Evolutionary conservation across 2,113 vertebrate genomes (phyloP).

Genomic region (Atherinomorus stipes): DNA sequence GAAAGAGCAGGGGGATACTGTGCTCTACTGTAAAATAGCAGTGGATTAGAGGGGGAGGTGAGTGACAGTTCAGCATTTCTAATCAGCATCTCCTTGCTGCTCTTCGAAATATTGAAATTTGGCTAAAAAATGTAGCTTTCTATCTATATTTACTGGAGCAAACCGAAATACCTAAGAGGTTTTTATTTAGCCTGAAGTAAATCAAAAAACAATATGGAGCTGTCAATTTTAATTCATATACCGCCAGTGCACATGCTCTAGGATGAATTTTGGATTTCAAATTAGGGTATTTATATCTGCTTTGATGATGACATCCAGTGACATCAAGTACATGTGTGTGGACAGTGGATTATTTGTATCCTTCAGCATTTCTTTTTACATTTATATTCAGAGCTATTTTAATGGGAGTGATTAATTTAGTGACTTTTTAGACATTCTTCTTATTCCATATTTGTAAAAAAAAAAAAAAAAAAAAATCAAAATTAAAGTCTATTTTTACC

Average conservation of each 20-base stretch:
- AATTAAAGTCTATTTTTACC: slow-evolving; percentile 37
- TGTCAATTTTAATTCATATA: slow-evolving; percentile 25
- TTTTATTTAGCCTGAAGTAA: slow-evolving; percentile 10
- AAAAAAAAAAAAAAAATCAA: slow-evolving; percentile 13
- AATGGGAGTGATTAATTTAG: neutral
- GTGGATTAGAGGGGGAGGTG: slow-evolving; percentile 23
- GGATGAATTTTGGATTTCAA: neutral
- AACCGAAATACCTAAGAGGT: slow-evolving; percentile 1
- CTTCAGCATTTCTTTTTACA: neutral
- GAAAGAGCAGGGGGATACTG: too few species aligned
- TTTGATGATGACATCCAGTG: slow-evolving; percentile 1
- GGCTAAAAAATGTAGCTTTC: slow-evolving; percentile 13
- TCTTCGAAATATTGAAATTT: slow-evolving; percentile 27
- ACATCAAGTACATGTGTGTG: neutral
- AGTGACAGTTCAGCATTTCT: slow-evolving; percentile 37
- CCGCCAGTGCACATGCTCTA: neutral
- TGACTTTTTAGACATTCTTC: neutral
- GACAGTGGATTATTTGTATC: neutral
- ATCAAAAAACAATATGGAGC: slow-evolving; percentile 21
- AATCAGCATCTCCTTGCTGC: slow-evolving; percentile 15
- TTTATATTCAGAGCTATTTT: neutral
- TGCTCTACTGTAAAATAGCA: slow-evolving; percentile 20
- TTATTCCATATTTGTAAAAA: slow-evolving; percentile 1
- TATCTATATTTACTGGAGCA: slow-evolving; percentile 18
- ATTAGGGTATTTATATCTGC: neutral